Evolutionary conservation across 2,888 invertebrate genomes (phyloP).

Genomic region (Calliscelio sp.): DNA sequence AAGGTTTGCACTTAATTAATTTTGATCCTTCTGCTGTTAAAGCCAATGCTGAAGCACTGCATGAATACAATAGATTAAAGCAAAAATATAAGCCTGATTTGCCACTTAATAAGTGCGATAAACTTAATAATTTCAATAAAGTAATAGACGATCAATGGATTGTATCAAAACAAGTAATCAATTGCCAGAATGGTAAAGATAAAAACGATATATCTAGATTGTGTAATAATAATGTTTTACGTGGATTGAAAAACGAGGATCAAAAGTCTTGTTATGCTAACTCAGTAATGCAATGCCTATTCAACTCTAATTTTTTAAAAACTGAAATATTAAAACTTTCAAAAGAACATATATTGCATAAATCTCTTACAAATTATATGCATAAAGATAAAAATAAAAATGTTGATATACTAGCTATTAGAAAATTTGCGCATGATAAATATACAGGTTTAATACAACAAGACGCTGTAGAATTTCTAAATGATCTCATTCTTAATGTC

Average conservation of each 20-base stretch:
- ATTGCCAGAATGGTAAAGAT: no score
- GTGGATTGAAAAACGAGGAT: constrained; percentile 7
- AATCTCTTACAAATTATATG: constrained; percentile 12
- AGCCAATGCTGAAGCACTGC: constrained; percentile 66
- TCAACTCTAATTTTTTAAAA: constrained; percentile 5
- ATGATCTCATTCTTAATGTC: constrained; percentile 7
- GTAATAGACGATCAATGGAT: constrained; percentile 20
- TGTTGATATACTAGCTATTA: constrained; percentile 33
- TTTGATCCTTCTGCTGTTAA: constrained; percentile 43
- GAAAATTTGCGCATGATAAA: constrained; percentile 24
- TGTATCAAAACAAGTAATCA: constrained; percentile 14
- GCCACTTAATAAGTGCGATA: constrained; percentile 1
- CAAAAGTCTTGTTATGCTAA: constrained; percentile 27
- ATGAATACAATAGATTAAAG: constrained; percentile 72
- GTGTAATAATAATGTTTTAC: no score
- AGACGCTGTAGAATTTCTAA: constrained; percentile 36
- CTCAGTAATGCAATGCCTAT: constrained; percentile 35
- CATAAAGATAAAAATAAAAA: constrained; percentile 4
- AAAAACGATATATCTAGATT: not conserved
- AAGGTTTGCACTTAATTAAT: constrained; percentile 26
- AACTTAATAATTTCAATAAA: not conserved
- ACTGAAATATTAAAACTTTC: constrained; percentile 10
- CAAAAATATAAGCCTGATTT: constrained; percentile 59
- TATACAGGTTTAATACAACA: constrained; percentile 20
- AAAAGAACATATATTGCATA: constrained; percentile 22